Evolutionary conservation across 2,797 vertebrate species (phyloP).

Genomic region (Onychomys arenicola): DNA sequence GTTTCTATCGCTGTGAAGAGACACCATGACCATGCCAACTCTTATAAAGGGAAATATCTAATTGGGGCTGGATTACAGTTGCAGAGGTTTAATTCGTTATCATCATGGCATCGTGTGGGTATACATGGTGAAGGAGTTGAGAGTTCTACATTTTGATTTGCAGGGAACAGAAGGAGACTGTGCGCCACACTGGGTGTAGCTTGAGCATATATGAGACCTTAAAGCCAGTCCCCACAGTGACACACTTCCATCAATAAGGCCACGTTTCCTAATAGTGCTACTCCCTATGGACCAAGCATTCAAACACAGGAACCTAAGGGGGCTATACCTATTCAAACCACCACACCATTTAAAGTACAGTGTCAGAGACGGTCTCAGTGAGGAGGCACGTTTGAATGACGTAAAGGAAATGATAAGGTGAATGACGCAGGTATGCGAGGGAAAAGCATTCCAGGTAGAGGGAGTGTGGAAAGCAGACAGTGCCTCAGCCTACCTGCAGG

Average conservation of each 20-base stretch:
- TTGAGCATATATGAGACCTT: not conserved
- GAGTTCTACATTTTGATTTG: not conserved
- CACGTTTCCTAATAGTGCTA: not conserved
- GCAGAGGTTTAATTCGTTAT: not conserved
- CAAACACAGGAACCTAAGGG: not conserved
- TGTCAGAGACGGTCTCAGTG: not conserved
- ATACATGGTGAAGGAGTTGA: not conserved
- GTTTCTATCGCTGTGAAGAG: not conserved
- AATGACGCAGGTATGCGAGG: not conserved
- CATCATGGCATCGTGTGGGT: not conserved
- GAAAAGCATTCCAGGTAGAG: not conserved
- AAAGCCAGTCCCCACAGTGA: not conserved
- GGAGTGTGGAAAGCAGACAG: not conserved
- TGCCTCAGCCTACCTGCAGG: not conserved
- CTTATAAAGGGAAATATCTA: not conserved
- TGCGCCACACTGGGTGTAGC: not conserved
- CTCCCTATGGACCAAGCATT: not conserved
- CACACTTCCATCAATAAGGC: not conserved
- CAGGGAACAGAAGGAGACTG: not conserved
- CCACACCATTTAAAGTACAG: not conserved
- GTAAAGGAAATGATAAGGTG: not conserved
- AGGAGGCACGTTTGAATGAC: constrained; percentile 17
- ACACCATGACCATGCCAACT: not conserved
- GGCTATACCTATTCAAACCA: not conserved
- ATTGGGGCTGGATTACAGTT: not conserved